A percentile compares a stretch with the other conserved stretches of the same genome.
These are phyloP conservation scores for Drosophila formosana DNA, from an alignment of 2,888 invertebrate genomes.

Conservation along the genomic window DNA sequence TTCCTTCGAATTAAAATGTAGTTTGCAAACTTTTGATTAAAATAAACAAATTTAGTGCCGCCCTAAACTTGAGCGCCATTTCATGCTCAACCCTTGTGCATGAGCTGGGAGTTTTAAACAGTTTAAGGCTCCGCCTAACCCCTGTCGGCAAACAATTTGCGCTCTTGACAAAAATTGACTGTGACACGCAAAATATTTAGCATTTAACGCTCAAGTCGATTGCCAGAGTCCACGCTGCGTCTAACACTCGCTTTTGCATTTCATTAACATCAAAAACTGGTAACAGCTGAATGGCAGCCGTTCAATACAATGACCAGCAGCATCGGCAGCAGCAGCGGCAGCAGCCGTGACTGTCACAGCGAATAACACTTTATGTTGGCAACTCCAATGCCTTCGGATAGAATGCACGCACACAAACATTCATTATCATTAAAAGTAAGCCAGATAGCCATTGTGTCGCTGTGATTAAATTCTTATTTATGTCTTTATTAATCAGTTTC, in stretches of 20 bases:
- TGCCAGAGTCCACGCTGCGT: constrained; percentile 13
- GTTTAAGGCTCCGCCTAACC: constrained; percentile 12
- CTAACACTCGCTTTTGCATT: constrained; percentile 66
- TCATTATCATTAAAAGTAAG: constrained; percentile 38
- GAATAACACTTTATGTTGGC: constrained; percentile 10
- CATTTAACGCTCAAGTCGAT: constrained; percentile 19
- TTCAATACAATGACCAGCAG: constrained; percentile 14
- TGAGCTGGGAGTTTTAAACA: neutral
- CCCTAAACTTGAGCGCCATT: neutral
- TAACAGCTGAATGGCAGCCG: constrained; percentile 34
- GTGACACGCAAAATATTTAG: constrained; percentile 55
- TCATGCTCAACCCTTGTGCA: neutral
- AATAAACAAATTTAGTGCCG: neutral
- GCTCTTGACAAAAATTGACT: constrained; percentile 37
- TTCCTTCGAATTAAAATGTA: constrained; percentile 2
- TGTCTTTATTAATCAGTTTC: constrained; percentile 18
- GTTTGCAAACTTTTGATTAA: neutral
- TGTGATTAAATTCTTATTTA: constrained; percentile 5
- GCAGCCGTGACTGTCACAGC: constrained; percentile 22
- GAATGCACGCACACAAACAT: constrained; percentile 22
- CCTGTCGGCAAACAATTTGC: constrained; percentile 28
- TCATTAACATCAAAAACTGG: constrained; percentile 77
- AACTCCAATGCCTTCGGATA: constrained; percentile 7
- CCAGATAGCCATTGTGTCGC: neutral
- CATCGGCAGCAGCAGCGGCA: constrained; percentile 2